Percentiles rank a stretch among this genome's conserved stretches.
These are phyloP conservation scores for Halesus radiatus DNA, from an alignment of 1,140 invertebrate species.

Conservation along the genomic window DNA sequence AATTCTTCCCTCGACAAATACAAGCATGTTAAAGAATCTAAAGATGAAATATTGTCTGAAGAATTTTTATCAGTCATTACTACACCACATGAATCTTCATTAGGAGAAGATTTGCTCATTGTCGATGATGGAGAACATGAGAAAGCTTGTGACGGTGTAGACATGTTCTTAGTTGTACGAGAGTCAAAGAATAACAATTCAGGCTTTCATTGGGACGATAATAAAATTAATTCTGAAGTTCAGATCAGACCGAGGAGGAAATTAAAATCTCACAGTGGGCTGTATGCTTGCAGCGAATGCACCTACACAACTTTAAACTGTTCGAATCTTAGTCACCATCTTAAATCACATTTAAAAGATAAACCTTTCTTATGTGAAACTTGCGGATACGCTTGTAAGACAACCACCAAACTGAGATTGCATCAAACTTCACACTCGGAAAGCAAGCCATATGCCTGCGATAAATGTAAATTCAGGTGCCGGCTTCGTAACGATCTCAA, in stretches of 20 bases:
- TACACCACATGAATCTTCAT: not conserved
- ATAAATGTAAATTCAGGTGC: conserved; percentile 76
- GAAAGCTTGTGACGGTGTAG: not conserved
- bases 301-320: not conserved
- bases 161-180: not conserved
- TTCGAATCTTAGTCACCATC: not conserved
- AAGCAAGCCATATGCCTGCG: conserved; percentile 63
- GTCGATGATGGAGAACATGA: not conserved
- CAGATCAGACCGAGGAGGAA: not conserved
- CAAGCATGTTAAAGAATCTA: not conserved
- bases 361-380: conserved; percentile 4
- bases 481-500: conserved; percentile 64
- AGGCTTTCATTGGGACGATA: conserved; percentile 9
- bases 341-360: conserved; percentile 7
- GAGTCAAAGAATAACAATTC: not conserved
- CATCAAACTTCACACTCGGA: conserved; percentile 61
- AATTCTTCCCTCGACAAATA: not conserved
- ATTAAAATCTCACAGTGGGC: not conserved
- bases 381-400: not conserved
- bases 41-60: not conserved
- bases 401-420: not conserved
- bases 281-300: conserved; percentile 8
- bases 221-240: not conserved
- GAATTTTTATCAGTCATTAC: not conserved
- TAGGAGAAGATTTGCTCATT: not conserved